phyloP scores from a whole-genome alignment of 2,797 vertebrate species.

The Lagodon rhomboides region DNA sequence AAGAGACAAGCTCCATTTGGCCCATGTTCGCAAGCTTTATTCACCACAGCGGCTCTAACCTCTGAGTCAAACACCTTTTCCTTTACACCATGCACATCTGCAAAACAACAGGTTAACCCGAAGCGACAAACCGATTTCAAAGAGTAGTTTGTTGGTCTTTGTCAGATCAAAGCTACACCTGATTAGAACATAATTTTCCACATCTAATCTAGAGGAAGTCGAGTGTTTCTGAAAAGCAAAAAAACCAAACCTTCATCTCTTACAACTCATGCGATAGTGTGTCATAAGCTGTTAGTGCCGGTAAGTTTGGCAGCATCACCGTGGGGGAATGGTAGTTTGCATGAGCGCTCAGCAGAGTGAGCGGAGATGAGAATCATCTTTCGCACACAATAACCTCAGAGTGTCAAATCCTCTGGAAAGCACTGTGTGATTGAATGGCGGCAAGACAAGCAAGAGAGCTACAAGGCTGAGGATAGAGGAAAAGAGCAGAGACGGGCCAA shows the following conservation, averaged over 20 bases:
- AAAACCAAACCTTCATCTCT: slow-evolving; percentile 28
- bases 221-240: slow-evolving; percentile 41
- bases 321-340: slow-evolving; percentile 55
- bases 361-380: slow-evolving; percentile 59
- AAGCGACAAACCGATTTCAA: slow-evolving; percentile 47
- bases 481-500: slow-evolving; percentile 29
- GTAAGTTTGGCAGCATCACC: slow-evolving; percentile 61
- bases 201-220: slow-evolving; percentile 49
- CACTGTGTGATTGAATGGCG: slow-evolving; percentile 41
- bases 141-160: slow-evolving; percentile 23
- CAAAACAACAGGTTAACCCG: slow-evolving; percentile 51
- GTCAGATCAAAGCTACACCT: slow-evolving; percentile 34
- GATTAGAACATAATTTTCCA: slow-evolving; percentile 47
- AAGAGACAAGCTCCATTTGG: slow-evolving; percentile 55
- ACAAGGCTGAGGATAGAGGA: slow-evolving; percentile 7
- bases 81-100: slow-evolving; percentile 30
- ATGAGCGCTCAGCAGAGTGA: slow-evolving; percentile 61
- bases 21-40: slow-evolving; percentile 54
- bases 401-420: slow-evolving; percentile 67
- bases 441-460: slow-evolving; percentile 38
- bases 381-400: slow-evolving; percentile 62
- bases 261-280: slow-evolving; percentile 46
- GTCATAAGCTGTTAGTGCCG: slow-evolving; percentile 66
- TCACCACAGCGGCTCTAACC: slow-evolving; percentile 49
- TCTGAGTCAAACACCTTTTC: slow-evolving; percentile 39